phyloP scores from a whole-genome alignment of 2,113 vertebrate genomes.

The Protobothrops flavoviridis region DNA sequence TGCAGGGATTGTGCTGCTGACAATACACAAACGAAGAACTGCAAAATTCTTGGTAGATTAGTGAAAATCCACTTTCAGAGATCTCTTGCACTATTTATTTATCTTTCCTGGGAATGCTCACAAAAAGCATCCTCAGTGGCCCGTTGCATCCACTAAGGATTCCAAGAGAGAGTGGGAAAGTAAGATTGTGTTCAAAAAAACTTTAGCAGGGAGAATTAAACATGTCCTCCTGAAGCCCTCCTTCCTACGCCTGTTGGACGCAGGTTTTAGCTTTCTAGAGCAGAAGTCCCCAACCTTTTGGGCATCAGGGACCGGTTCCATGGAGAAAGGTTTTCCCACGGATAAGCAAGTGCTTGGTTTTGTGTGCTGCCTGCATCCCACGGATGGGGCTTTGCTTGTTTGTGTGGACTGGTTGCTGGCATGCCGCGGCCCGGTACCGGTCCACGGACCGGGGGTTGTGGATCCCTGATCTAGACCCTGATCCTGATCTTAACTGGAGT shows the following conservation, averaged over 20 bases:
- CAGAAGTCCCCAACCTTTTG: no score
- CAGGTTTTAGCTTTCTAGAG: no score
- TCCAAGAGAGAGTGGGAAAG: background rate
- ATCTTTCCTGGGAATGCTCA: background rate
- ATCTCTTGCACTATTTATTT: background rate
- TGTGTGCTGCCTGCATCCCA: no score
- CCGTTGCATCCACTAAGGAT: background rate
- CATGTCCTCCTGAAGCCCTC: fast-evolving
- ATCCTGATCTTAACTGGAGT: background rate
- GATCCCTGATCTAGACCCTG: background rate
- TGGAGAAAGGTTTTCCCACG: no score
- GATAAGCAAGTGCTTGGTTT: no score
- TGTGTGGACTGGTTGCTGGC: no score
- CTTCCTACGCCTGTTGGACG: background rate
- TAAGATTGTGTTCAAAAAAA: no score
- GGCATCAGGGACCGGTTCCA: no score
- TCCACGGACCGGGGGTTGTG: no score
- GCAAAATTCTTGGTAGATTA: background rate
- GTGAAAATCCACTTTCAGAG: background rate
- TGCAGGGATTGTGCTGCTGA: background rate
- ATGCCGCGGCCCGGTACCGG: no score
- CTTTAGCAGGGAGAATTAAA: background rate
- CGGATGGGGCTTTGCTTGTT: no score
- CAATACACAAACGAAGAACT: background rate
- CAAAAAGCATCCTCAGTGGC: background rate